phyloP scores from a whole-genome alignment of 2,888 invertebrate species.

The Drosophila macrospina region DNA sequence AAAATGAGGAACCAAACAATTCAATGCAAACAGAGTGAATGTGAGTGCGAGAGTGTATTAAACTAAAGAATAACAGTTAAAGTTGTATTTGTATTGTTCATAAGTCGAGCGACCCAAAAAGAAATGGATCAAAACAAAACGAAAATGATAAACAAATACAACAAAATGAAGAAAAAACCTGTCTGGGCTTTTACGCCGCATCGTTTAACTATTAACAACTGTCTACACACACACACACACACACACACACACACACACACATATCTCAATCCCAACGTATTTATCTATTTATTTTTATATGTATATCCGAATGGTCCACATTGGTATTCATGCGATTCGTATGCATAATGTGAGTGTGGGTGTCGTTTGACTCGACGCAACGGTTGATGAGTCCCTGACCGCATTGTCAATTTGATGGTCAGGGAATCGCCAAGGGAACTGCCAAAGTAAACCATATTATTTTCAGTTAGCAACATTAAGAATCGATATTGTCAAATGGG shows the following conservation, averaged over 20 bases:
- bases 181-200: constrained; percentile 48
- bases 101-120: constrained; percentile 61
- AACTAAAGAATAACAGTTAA: constrained; percentile 16
- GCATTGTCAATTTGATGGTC: constrained; percentile 27
- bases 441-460: constrained; percentile 14
- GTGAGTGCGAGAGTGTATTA: constrained; percentile 13
- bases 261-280: neutral
- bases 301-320: constrained; percentile 17
- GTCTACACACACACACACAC: constrained; percentile 2
- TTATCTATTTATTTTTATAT: neutral
- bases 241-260: neutral
- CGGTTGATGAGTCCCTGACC: constrained; percentile 44
- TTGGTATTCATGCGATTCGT: constrained; percentile 15
- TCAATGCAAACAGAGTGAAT: constrained; percentile 42
- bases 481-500: constrained; percentile 19
- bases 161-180: constrained; percentile 27
- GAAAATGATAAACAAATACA: constrained; percentile 11
- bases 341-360: constrained; percentile 28
- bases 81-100: constrained; percentile 54
- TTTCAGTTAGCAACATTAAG: constrained; percentile 11
- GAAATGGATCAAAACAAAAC: constrained; percentile 60
- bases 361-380: constrained; percentile 1
- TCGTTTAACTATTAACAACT: constrained; percentile 27
- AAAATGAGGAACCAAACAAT: constrained; percentile 6
- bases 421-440: constrained; percentile 24